These are phyloP conservation scores for Lamellibrachia luymesi DNA, from an alignment of 1,140 invertebrate species.

Conservation along the genomic window DNA sequence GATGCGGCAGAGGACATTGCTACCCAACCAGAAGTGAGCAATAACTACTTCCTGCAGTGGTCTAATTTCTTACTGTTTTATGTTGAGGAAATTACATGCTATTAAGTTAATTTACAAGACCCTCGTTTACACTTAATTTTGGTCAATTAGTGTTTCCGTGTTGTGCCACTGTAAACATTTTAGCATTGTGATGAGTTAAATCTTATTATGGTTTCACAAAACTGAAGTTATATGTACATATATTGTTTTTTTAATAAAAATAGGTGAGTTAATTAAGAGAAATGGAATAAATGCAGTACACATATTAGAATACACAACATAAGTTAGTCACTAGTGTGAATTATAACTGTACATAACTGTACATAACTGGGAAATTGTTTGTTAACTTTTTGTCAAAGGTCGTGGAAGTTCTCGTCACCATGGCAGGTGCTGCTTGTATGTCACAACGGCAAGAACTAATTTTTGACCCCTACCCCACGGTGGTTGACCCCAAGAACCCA, in stretches of 20 bases:
- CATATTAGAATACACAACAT: not conserved
- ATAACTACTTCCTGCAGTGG: not conserved
- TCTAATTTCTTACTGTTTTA: too few relatives aligned
- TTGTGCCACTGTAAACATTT: too few relatives aligned
- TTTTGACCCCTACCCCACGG: conserved; percentile 48
- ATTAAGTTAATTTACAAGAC: too few relatives aligned
- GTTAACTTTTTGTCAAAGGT: conserved; percentile 34
- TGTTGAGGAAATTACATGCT: too few relatives aligned
- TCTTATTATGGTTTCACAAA: too few relatives aligned
- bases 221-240: too few relatives aligned
- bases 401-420: conserved; percentile 46
- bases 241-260: too few relatives aligned
- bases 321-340: not conserved
- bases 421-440: conserved; percentile 45
- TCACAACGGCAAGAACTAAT: conserved; percentile 39
- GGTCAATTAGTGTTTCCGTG: too few relatives aligned
- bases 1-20: conserved; percentile 46
- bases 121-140: too few relatives aligned
- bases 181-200: too few relatives aligned
- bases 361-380: not conserved
- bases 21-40: conserved; percentile 43
- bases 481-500: conserved; percentile 44
- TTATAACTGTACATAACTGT: not conserved
- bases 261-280: too few relatives aligned
- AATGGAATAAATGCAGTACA: not conserved